Conservation (phyloP, 2,888 invertebrate genomes). For the Cosmopolites sordidus region DNA sequence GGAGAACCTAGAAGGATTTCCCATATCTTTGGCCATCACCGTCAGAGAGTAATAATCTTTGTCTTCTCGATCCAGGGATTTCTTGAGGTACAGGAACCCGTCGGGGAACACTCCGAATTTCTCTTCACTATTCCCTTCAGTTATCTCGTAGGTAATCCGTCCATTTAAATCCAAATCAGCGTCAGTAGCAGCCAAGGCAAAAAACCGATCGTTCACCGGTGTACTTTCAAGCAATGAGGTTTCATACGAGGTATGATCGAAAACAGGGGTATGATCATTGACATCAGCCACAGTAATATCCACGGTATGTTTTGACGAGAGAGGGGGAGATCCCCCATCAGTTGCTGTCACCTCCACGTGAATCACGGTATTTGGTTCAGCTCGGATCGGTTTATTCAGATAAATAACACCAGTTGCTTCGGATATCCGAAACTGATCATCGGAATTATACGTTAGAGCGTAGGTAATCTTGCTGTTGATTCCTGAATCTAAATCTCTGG, state of each 20-base stretch:
- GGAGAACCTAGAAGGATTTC: conserved; percentile 71
- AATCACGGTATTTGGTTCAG: conserved; percentile 67
- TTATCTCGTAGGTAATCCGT: conserved; percentile 73
- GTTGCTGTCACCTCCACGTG: conserved; percentile 77
- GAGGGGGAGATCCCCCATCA: conserved; percentile 74
- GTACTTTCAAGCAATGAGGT: conserved; percentile 87
- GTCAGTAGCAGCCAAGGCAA: conserved; percentile 85
- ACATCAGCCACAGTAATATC: conserved; percentile 77
- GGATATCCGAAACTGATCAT: conserved; percentile 78
- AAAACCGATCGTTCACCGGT: conserved; percentile 85
- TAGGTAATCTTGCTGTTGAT: conserved; percentile 84
- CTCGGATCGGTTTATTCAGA: conserved; percentile 73
- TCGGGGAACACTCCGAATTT: conserved; percentile 95
- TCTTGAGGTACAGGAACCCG: conserved; percentile 85
- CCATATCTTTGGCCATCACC: conserved; percentile 78
- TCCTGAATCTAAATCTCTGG: conserved; percentile 82
- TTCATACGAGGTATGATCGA: conserved; percentile 88
- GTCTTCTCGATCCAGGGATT: conserved; percentile 81
- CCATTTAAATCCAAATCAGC: conserved; percentile 81
- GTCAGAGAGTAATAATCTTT: conserved; percentile 87
- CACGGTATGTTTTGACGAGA: conserved; percentile 72
- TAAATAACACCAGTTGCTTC: conserved; percentile 85
- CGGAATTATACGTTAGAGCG: conserved; percentile 73
- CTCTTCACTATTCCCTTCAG: conserved; percentile 78
- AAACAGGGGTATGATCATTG: conserved; percentile 93